These are phyloP conservation scores for Grammomys surdaster DNA, from an alignment of 2,113 vertebrate species.

Conservation along the genomic window DNA sequence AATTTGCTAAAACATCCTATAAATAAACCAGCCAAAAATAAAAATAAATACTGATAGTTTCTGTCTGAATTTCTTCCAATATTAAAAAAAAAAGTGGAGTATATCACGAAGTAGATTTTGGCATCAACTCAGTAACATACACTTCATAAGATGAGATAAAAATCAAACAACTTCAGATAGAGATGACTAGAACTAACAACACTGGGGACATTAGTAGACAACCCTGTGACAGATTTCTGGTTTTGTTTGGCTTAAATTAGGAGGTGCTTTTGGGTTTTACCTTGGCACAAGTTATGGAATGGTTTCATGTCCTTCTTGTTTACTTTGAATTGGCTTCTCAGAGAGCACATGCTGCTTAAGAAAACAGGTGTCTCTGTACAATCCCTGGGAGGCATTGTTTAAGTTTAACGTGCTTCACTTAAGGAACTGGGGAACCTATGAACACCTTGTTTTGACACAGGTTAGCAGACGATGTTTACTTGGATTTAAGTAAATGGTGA, in stretches of 20 bases:
- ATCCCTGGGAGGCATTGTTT: slow-evolving; percentile 80
- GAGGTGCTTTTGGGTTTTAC: slow-evolving; percentile 77
- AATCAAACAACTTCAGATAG: slow-evolving; percentile 62
- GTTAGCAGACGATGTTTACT: slow-evolving; percentile 80
- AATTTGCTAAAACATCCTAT: slow-evolving; percentile 28
- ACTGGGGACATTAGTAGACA: slow-evolving; percentile 65
- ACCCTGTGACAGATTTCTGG: slow-evolving; percentile 55
- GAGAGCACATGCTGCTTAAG: slow-evolving; percentile 82
- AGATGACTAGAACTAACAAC: slow-evolving; percentile 75
- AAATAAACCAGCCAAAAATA: slow-evolving; percentile 42
- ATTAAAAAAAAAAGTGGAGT: slow-evolving; percentile 3
- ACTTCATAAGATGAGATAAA: slow-evolving; percentile 62
- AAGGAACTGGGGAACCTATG: slow-evolving; percentile 79
- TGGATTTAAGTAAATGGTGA: slow-evolving; percentile 80
- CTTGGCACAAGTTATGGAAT: slow-evolving; percentile 79
- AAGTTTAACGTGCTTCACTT: slow-evolving; percentile 84
- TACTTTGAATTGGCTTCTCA: slow-evolving; percentile 87
- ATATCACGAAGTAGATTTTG: slow-evolving; percentile 10
- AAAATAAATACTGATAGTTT: slow-evolving; percentile 54
- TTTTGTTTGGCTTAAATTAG: slow-evolving; percentile 74
- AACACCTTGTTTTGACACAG: slow-evolving; percentile 84
- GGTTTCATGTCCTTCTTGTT: slow-evolving; percentile 74
- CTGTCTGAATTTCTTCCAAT: slow-evolving; percentile 24
- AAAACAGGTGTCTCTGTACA: slow-evolving; percentile 85
- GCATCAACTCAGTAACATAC: slow-evolving; percentile 33